Evolutionary conservation across 2,797 vertebrate species (phyloP).

Genomic region (Coregonus suidteri): DNA sequence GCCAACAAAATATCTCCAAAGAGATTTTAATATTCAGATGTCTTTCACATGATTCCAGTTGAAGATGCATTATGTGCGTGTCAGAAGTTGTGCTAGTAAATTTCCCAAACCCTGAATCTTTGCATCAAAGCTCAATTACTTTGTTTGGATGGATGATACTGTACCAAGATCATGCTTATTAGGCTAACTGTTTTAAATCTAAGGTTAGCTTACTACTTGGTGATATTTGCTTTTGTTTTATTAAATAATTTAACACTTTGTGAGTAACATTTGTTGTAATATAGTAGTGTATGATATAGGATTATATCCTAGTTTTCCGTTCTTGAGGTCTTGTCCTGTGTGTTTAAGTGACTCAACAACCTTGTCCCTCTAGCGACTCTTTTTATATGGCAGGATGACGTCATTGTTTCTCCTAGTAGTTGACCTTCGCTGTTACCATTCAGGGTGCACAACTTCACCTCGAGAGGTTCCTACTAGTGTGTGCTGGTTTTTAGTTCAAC

Average conservation of each 20-base stretch:
- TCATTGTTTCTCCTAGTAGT: no score
- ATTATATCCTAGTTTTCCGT: not conserved
- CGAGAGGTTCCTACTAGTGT: no score
- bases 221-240: not conserved
- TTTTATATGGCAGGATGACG: no score
- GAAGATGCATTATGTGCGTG: no score
- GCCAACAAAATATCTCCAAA: not conserved
- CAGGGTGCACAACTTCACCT: no score
- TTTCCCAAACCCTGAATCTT: constrained; percentile 1
- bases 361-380: not conserved
- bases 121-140: not conserved
- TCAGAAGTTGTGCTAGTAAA: not conserved
- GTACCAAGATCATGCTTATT: not conserved
- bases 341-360: not conserved
- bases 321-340: not conserved
- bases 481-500: not conserved
- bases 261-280: not conserved
- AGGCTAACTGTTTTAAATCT: no score
- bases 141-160: not conserved
- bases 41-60: not conserved
- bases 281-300: not conserved
- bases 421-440: no score
- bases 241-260: not conserved
- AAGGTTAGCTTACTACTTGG: not conserved
- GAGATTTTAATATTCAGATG: not conserved